A percentile compares a stretch with the other conserved stretches of the same genome.
phyloP scores from a whole-genome alignment of 2,888 invertebrate species.

The Acrocera orbiculus region DNA sequence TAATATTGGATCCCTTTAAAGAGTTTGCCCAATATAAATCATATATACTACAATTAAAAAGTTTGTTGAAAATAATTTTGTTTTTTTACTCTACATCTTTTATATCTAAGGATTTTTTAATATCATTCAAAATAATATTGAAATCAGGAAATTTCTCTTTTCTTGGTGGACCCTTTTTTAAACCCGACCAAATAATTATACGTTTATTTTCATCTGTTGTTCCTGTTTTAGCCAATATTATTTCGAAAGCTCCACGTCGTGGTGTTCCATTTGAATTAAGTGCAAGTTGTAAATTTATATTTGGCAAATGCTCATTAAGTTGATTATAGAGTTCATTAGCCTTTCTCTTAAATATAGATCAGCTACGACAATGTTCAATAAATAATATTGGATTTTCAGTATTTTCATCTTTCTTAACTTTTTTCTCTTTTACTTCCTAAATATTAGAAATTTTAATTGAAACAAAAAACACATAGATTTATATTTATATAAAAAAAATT shows the following conservation, averaged over 20 bases:
- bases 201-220: slow-evolving; percentile 13
- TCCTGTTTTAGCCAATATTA: slow-evolving; percentile 16
- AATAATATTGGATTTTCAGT: slow-evolving; percentile 22
- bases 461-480: no score
- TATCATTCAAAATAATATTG: slow-evolving; percentile 9
- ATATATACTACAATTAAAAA: no score
- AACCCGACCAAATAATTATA: slow-evolving; percentile 22
- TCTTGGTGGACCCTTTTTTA: slow-evolving; percentile 23
- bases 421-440: no score
- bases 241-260: slow-evolving; percentile 25
- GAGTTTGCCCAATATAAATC: no score
- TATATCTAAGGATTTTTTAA: no score
- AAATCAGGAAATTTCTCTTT: slow-evolving; percentile 23
- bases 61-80: no score
- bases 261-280: slow-evolving; percentile 22
- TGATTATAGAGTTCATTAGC: slow-evolving; percentile 19
- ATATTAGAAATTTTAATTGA: no score
- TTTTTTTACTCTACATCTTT: no score
- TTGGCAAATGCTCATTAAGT: slow-evolving; percentile 15
- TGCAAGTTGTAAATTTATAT: slow-evolving; percentile 12
- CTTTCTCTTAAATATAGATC: slow-evolving; percentile 26
- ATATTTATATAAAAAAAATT: no score
- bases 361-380: slow-evolving; percentile 27
- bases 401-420: no score
- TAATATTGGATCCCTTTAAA: no score